Percentiles rank a stretch among this genome's conserved stretches.
These are phyloP conservation scores for Drosophila pallidifrons DNA, from an alignment of 1,140 invertebrate species.

Conservation along the genomic window DNA sequence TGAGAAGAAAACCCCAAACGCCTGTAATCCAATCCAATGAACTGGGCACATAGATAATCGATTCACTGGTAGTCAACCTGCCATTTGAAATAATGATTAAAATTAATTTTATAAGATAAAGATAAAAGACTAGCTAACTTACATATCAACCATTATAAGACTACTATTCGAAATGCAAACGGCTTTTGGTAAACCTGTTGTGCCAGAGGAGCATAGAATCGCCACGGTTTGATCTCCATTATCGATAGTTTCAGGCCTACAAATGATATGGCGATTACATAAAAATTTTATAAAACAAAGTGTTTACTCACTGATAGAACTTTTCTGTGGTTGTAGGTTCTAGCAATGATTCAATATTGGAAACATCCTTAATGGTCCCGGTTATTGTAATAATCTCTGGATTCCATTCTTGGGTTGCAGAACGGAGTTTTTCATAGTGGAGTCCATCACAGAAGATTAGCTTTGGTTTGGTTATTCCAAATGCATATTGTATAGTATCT, in stretches of 20 bases:
- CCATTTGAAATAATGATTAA: neutral
- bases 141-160: constrained; percentile 64
- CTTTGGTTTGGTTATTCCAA: constrained; percentile 61
- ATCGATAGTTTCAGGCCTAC: constrained; percentile 60
- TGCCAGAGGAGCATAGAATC: constrained; percentile 88
- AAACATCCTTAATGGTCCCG: constrained; percentile 54
- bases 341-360: constrained; percentile 63
- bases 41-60: constrained; percentile 63
- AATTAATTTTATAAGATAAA: neutral
- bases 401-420: constrained; percentile 55
- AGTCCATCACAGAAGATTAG: constrained; percentile 73
- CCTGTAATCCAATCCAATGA: constrained; percentile 78
- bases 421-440: constrained; percentile 63
- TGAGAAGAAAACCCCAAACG: constrained; percentile 57
- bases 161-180: constrained; percentile 89
- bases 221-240: constrained; percentile 70
- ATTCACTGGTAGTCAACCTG: constrained; percentile 62
- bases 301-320: no score
- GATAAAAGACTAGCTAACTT: neutral
- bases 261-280: no score
- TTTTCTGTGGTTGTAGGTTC: constrained; percentile 57
- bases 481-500: constrained; percentile 65
- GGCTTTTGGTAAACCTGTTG: constrained; percentile 92
- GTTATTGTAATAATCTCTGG: constrained; percentile 66
- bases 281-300: no score